Evolutionary conservation across 2,113 vertebrate species (phyloP), one percentile per base, ranked within the genome.

Genomic region (Stigmatopora argus): DNA sequence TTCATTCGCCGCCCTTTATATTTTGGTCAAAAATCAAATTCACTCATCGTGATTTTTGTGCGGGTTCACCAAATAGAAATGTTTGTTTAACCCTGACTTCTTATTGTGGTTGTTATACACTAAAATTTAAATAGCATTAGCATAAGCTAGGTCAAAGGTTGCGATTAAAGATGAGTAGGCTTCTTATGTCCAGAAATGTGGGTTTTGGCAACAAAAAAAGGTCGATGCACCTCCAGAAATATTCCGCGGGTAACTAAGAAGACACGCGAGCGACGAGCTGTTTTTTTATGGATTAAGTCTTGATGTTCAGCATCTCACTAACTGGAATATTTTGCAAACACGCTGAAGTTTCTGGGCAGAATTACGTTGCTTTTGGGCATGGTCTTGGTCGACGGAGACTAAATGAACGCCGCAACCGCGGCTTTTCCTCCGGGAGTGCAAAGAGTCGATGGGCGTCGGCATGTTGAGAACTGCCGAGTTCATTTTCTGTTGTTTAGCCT

Each of bases 291-390:
- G 79, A 78, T 74, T 46, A 47, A 63, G 62, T 72, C 53, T 63
- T 78, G 74, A 68, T 59, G 68, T 65, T 58, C 66, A 69, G 6
- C 67, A 59, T 69, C 76, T 75, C 69, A 74, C 14, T 21, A 53
- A 82, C 69, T 73, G 69, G 82, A 79, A 61, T 57, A 78, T 66
- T 77, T 78, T n/a, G 4, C 2, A 73, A 84, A 49, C 53, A 58
- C 35, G 44, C 49, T 63, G 31, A 84, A 65, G 70, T 75, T 77
- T 76, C 67, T 34, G 0, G 0, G 51, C 19, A 21, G 19, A 21
- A 10, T 38, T 38, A 62, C 52, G 62, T 67, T 61, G 67, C 45
- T 59, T 62, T 73, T 63, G 48, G 59, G 65, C 67, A n/a, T 72
- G 44, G 45, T 75, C 17, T 71, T 69, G 66, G 64, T 84, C 72